These are phyloP conservation scores for Tapirus indicus DNA, from an alignment of 2,797 vertebrate species.

Conservation along the genomic window DNA sequence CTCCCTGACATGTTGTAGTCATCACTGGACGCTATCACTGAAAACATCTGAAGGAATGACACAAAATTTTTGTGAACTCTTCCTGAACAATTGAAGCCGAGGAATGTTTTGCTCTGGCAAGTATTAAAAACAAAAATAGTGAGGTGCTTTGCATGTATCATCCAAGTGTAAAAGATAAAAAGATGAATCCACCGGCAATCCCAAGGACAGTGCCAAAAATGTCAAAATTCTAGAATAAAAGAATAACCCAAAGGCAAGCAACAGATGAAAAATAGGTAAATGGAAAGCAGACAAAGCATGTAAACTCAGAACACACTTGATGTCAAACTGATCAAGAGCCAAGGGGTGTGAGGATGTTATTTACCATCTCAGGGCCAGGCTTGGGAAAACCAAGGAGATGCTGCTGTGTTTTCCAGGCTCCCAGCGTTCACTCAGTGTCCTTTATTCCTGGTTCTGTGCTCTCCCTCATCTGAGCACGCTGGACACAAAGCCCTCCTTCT, in stretches of 20 bases:
- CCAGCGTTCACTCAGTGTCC: neutral
- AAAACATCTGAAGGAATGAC: neutral
- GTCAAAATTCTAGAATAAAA: neutral
- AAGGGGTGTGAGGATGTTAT: neutral
- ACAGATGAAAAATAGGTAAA: neutral
- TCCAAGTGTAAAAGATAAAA: neutral
- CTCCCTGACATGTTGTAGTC: neutral
- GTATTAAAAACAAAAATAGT: neutral
- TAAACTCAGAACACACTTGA: neutral
- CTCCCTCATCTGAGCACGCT: neutral
- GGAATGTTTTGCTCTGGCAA: neutral
- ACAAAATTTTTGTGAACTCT: neutral
- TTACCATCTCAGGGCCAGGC: neutral
- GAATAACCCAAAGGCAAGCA: neutral
- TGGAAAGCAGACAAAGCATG: neutral
- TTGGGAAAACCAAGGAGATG: neutral
- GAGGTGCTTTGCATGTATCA: neutral
- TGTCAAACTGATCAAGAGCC: neutral
- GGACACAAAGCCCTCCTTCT: neutral
- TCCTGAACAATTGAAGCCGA: neutral
- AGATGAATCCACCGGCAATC: neutral
- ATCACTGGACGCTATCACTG: neutral
- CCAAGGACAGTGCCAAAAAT: neutral
- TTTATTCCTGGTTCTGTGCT: neutral
- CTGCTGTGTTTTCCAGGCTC: neutral